phyloP scores from a whole-genome alignment of 1,140 invertebrate species.

The Camponotus vicinus region DNA sequence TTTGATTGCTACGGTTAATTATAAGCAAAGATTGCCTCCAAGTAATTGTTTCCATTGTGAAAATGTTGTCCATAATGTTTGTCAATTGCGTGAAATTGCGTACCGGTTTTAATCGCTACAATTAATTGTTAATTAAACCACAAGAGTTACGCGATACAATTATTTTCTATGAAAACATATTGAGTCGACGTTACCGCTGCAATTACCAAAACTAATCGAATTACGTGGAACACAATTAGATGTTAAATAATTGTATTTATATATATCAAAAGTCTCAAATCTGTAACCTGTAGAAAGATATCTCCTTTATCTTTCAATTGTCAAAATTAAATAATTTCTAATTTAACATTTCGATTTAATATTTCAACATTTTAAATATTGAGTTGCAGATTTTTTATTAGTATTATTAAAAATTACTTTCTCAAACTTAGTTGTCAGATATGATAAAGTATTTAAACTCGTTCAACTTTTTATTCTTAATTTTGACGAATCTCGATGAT shows the following conservation, averaged over 20 bases:
- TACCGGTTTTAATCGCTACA: conserved; percentile 33
- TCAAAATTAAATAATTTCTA: background rate
- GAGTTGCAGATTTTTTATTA: conserved; percentile 32
- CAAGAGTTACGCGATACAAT: conserved; percentile 22
- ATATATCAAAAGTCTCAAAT: conserved; percentile 18
- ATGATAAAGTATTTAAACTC: conserved; percentile 5
- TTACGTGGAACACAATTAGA: background rate
- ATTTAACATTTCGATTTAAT: background rate
- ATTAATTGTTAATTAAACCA: conserved; percentile 47
- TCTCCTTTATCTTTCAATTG: background rate
- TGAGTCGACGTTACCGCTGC: conserved; percentile 33
- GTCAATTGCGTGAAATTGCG: conserved; percentile 42
- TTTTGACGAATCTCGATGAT: background rate
- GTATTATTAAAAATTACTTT: conserved; percentile 32
- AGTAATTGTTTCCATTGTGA: conserved; percentile 53
- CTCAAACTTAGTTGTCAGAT: background rate
- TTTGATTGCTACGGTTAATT: conserved; percentile 61
- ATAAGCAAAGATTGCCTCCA: conserved; percentile 54
- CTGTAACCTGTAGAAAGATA: background rate
- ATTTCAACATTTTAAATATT: background rate
- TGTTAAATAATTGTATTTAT: conserved; percentile 39
- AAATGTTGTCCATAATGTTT: conserved; percentile 50
- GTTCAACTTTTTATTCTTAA: background rate
- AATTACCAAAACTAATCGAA: conserved; percentile 41
- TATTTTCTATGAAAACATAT: conserved; percentile 35